phyloP scores from a whole-genome alignment of 2,797 vertebrate genomes.

The Eidolon dupreanum region DNA sequence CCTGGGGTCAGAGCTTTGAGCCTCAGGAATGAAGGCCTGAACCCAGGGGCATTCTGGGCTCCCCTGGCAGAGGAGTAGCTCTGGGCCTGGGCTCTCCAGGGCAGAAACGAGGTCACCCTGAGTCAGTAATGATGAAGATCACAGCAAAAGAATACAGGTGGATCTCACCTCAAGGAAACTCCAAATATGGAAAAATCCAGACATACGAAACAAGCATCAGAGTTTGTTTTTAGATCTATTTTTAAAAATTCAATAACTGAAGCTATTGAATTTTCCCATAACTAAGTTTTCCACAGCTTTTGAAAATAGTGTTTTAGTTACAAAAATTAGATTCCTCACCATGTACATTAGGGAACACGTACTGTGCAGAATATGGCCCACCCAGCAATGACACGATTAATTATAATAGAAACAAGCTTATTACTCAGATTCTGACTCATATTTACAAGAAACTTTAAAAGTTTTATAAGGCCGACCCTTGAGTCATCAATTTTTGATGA shows the following conservation, averaged over 20 bases:
- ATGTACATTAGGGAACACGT: background rate
- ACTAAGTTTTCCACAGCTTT: slow-evolving; percentile 13
- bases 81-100: background rate
- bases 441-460: slow-evolving; percentile 59
- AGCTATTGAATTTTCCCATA: background rate
- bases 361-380: background rate
- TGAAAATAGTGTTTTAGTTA: background rate
- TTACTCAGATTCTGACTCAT: slow-evolving; percentile 61
- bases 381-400: slow-evolving; percentile 10
- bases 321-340: background rate
- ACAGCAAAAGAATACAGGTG: background rate
- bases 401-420: slow-evolving; percentile 50
- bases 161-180: background rate
- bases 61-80: background rate
- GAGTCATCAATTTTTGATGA: slow-evolving; percentile 44
- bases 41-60: background rate
- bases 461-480: slow-evolving; percentile 58
- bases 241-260: background rate
- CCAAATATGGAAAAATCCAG: background rate
- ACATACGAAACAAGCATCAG: background rate
- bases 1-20: background rate
- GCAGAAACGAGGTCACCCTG: background rate
- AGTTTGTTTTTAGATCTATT: slow-evolving; percentile 22
- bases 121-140: background rate
- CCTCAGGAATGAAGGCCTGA: background rate